Conservation (phyloP, 64 coral and sea anemone genomes). For the Montipora foliosa region DNA sequence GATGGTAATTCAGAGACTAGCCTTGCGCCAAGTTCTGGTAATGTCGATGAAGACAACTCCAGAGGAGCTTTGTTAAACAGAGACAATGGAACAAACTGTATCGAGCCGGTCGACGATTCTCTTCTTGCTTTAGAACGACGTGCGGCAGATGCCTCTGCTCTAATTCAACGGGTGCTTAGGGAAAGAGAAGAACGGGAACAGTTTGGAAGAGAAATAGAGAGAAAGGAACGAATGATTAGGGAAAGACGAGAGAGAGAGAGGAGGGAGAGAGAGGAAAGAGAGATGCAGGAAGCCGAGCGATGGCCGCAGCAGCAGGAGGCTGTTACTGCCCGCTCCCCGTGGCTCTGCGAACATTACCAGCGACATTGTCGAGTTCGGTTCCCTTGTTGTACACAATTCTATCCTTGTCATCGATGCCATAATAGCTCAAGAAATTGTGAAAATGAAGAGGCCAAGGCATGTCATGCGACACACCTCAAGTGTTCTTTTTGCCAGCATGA, state of each 20-base stretch:
- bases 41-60: not conserved
- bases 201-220: conserved; percentile 19
- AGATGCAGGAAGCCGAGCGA: not conserved
- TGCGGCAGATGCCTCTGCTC: not conserved
- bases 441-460: conserved; percentile 25
- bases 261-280: not conserved
- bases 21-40: not conserved
- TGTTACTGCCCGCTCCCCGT: not conserved
- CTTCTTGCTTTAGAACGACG: not conserved
- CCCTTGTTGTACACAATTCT: conserved; percentile 66
- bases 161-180: not conserved
- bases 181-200: conserved; percentile 24
- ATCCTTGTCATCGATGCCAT: conserved; percentile 75
- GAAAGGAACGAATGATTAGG: conserved; percentile 27
- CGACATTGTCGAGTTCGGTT: conserved; percentile 56
- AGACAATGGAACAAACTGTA: not conserved
- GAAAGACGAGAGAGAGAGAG: not conserved
- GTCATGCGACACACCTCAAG: conserved; percentile 30
- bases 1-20: not conserved
- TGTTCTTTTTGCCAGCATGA: conserved; percentile 33
- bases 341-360: conserved; percentile 70
- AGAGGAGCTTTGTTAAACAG: not conserved
- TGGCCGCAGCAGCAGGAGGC: conserved; percentile 17
- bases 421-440: conserved; percentile 42
- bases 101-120: not conserved